Evolutionary conservation across 1,140 invertebrate genomes (phyloP).

Genomic region (Bombus soroeensis): DNA sequence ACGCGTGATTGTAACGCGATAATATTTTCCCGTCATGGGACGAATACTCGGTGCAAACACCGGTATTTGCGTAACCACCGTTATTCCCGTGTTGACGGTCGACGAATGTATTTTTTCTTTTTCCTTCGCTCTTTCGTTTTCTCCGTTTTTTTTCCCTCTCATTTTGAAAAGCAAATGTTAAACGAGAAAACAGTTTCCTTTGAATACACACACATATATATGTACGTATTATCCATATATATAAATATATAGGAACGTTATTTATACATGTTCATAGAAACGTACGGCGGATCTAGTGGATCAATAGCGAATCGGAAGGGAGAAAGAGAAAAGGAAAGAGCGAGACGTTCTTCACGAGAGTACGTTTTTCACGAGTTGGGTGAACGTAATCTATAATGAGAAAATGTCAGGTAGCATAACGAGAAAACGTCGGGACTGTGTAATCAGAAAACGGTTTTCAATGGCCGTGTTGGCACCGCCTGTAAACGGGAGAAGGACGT

Average conservation of each 20-base stretch:
- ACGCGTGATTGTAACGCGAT: neutral
- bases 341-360: neutral
- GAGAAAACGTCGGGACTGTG: conserved; percentile 31
- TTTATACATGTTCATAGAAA: neutral
- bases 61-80: neutral
- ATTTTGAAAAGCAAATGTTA: conserved; percentile 15
- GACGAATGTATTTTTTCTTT: conserved; percentile 11
- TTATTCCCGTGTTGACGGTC: conserved; percentile 21
- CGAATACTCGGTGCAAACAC: neutral
- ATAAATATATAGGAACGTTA: too few relatives aligned
- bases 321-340: neutral
- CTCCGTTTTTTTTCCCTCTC: neutral
- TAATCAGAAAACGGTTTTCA: conserved; percentile 54
- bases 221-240: too few relatives aligned
- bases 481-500: conserved; percentile 51
- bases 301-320: neutral
- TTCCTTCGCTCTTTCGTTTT: neutral
- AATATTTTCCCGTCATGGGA: neutral
- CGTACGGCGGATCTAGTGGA: neutral
- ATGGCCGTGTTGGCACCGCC: conserved; percentile 32
- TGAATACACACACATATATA: neutral
- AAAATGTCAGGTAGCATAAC: conserved; percentile 37
- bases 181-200: conserved; percentile 12
- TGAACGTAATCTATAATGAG: conserved; percentile 47
- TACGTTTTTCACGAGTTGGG: neutral